Base-by-base conservation (phyloP, 2,888 invertebrate species). In the Acleris literana region DNA sequence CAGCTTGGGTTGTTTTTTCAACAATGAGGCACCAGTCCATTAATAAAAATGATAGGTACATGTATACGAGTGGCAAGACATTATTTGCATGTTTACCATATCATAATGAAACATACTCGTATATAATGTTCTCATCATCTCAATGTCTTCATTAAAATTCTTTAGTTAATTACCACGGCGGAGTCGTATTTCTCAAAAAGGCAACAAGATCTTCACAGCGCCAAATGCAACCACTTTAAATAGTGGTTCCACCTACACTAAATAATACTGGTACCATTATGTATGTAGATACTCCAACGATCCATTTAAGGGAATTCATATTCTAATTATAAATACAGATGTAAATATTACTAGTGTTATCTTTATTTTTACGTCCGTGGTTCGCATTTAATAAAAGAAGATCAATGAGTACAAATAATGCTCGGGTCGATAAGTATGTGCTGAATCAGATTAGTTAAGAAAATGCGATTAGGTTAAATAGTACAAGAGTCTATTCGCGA, bases 381-480 rank as follows among this genome's bases (percentile, higher is more conserved):
- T 33, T 33, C 9, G 33, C 9, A 33, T 33, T 53, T 11, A 17
- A 44, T 57, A 43, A 57, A 11, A 43, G 22, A 18, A n/a, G 11
- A 44, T 44, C 52, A 29, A 58, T 64, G 54, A 64, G 53, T 58
- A 59, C 5, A 7, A 43, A 55, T 55, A 55, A 49, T 44, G 44
- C 44, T 60, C 59, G n/a, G 59, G 49, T 64, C 33, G 48, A 22
- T 39, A 39, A 48, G 25, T 53, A 44, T 49, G 33, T 48, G 54
- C 48, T 43, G 49, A 60, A 65, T 29, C 43, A 29, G 43, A 25
- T 55, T 60, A 49, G 25, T 59, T 18, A 18, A 64, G 48, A 60
- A 43, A 65, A 61, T 61, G 44, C 51, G 56, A 61, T 56, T 56
- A 44, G 54, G 65, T 61, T 65, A 60, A 60, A 56, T 51, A 61